A percentile compares a stretch with the other conserved stretches of the same genome.
These are phyloP conservation scores for Mastacembelus armatus DNA, from an alignment of 2,797 vertebrate species.

Conservation along the genomic window DNA sequence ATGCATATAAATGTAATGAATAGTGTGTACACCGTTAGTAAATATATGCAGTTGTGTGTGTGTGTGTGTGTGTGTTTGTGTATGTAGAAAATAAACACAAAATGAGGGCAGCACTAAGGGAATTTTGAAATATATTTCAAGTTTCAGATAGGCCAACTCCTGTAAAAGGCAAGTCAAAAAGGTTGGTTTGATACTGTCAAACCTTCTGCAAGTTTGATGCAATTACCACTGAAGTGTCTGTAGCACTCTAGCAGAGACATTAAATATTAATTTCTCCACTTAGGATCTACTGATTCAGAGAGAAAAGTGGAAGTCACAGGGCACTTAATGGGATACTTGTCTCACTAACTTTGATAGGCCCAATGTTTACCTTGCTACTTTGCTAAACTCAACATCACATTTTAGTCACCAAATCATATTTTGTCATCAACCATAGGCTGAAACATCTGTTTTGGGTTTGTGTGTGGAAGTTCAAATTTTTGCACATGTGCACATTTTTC, in stretches of 20 bases:
- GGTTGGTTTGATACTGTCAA: slow-evolving; percentile 37
- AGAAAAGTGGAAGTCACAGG: slow-evolving; percentile 62
- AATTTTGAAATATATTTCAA: slow-evolving; percentile 7
- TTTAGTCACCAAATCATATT: no score
- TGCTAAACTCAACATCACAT: slow-evolving; percentile 42
- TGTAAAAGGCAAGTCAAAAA: slow-evolving; percentile 17
- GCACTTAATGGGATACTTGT: slow-evolving; percentile 70
- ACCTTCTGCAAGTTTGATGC: slow-evolving; percentile 44
- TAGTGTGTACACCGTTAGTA: no score
- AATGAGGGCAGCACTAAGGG: background rate
- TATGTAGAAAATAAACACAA: background rate
- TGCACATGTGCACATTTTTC: slow-evolving; percentile 1
- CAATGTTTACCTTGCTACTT: slow-evolving; percentile 58
- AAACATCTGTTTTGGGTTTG: slow-evolving; percentile 33
- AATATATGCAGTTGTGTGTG: background rate
- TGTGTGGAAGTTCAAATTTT: slow-evolving; percentile 23
- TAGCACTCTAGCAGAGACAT: slow-evolving; percentile 56
- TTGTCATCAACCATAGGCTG: slow-evolving; percentile 13
- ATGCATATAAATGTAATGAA: slow-evolving; percentile 13
- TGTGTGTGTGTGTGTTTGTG: no score
- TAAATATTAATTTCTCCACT: slow-evolving; percentile 74
- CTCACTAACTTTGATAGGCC: slow-evolving; percentile 59
- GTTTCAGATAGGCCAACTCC: slow-evolving; percentile 18
- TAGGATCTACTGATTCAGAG: slow-evolving; percentile 64
- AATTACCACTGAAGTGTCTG: slow-evolving; percentile 57